These are phyloP conservation scores for Bothrops alternatus DNA, from an alignment of 2,797 vertebrate genomes.

Conservation along the genomic window DNA sequence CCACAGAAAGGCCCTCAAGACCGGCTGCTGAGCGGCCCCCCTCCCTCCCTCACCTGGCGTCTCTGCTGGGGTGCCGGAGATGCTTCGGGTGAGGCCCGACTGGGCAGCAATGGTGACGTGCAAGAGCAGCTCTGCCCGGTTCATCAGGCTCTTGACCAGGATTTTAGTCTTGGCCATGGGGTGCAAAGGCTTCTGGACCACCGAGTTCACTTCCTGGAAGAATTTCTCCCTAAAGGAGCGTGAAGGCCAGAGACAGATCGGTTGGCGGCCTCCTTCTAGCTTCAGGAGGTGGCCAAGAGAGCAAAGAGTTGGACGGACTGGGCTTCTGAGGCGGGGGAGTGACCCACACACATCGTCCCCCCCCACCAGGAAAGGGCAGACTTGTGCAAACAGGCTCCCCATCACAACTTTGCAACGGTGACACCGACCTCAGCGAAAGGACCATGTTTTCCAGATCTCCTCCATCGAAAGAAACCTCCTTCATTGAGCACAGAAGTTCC, in stretches of 20 bases:
- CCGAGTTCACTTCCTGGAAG: constrained; percentile 90
- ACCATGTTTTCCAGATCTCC: constrained; percentile 95
- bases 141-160: constrained; percentile 94
- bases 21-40: neutral
- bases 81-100: constrained; percentile 83
- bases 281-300: neutral
- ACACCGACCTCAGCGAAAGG: constrained; percentile 84
- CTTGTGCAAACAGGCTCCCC: neutral
- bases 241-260: constrained; percentile 19
- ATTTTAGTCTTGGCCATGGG: constrained; percentile 91
- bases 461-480: constrained; percentile 91
- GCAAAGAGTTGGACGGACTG: neutral
- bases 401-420: neutral
- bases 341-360: neutral
- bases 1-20: too few relatives aligned
- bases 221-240: constrained; percentile 86
- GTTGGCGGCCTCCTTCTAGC: neutral
- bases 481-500: constrained; percentile 95
- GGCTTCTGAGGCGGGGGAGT: too few relatives aligned
- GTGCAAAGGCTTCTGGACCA: constrained; percentile 78
- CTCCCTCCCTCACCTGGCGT: constrained; percentile 77
- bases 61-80: constrained; percentile 86
- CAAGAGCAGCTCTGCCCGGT: constrained; percentile 90
- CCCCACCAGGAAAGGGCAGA: neutral
- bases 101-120: constrained; percentile 97